These are phyloP conservation scores for Amorpha juglandis DNA, from an alignment of 2,888 invertebrate species.

Conservation along the genomic window DNA sequence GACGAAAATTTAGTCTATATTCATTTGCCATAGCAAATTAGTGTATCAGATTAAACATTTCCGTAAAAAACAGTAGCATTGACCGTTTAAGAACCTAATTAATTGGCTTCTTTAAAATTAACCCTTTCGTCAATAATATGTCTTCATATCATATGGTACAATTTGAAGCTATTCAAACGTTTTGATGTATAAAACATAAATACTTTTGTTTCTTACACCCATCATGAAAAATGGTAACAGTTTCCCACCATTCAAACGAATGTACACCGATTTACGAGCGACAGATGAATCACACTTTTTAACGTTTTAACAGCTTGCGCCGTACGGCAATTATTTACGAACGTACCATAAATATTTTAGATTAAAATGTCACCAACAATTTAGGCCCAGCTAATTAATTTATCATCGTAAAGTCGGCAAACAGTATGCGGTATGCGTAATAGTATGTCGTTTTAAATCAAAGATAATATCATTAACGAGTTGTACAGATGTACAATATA, in stretches of 20 bases:
- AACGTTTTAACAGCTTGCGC: constrained; percentile 5
- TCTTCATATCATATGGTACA: too few species aligned
- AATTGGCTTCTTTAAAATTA: too few species aligned
- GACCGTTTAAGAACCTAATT: too few species aligned
- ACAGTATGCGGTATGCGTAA: constrained; percentile 15
- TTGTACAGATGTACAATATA: too few species aligned
- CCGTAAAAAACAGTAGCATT: too few species aligned
- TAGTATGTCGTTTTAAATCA: constrained; percentile 19
- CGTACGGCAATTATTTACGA: constrained; percentile 27
- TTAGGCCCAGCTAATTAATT: constrained; percentile 28
- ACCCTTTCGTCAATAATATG: too few species aligned
- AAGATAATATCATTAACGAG: too few species aligned
- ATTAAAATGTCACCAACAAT: constrained; percentile 25
- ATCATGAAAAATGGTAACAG: constrained; percentile 14
- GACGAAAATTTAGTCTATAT: neutral
- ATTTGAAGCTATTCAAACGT: too few species aligned
- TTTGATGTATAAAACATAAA: constrained; percentile 1
- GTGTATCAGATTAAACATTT: too few species aligned
- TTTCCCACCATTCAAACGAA: constrained; percentile 12
- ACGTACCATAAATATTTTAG: constrained; percentile 27
- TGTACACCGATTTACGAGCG: constrained; percentile 14
- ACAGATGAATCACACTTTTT: constrained; percentile 23
- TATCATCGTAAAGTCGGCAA: constrained; percentile 20
- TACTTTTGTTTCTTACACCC: neutral
- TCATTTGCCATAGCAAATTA: neutral